These are phyloP conservation scores for Acestrorhynchus altus DNA, from an alignment of 2,797 vertebrate species.

Conservation along the genomic window DNA sequence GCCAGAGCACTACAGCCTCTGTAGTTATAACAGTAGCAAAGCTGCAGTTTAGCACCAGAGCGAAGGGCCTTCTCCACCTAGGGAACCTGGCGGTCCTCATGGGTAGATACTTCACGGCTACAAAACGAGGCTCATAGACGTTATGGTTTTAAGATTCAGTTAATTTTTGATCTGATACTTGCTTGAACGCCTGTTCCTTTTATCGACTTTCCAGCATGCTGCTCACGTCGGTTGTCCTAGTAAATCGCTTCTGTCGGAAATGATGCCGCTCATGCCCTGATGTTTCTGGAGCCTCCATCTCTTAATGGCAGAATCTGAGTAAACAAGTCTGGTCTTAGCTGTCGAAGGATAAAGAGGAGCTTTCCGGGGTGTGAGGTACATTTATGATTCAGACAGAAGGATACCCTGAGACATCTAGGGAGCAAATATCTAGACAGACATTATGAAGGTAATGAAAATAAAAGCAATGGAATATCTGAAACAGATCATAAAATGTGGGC, in stretches of 20 bases:
- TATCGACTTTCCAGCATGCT: not conserved
- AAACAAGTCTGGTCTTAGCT: not conserved
- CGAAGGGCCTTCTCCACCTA: not conserved
- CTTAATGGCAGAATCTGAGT: not conserved
- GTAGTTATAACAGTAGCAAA: constrained; percentile 18
- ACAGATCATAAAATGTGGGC: too few relatives aligned
- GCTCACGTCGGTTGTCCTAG: not conserved
- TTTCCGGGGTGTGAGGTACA: not conserved
- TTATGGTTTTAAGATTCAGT: not conserved
- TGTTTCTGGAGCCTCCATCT: not conserved
- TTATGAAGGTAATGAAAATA: too few relatives aligned
- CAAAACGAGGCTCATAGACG: not conserved
- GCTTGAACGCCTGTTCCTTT: not conserved
- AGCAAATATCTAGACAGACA: not conserved
- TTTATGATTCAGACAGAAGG: not conserved
- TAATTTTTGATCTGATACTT: not conserved
- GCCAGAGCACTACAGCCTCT: not conserved
- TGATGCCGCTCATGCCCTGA: not conserved
- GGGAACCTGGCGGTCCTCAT: not conserved
- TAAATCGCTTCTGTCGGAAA: not conserved
- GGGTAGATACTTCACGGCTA: not conserved
- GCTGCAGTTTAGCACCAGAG: constrained; percentile 6
- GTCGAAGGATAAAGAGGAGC: not conserved
- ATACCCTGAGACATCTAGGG: not conserved
- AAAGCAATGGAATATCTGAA: not conserved